Evolutionary conservation across 1,140 invertebrate species (phyloP), one percentile per base, ranked within the genome.

Genomic region (Muscidifurax raptorellus): DNA sequence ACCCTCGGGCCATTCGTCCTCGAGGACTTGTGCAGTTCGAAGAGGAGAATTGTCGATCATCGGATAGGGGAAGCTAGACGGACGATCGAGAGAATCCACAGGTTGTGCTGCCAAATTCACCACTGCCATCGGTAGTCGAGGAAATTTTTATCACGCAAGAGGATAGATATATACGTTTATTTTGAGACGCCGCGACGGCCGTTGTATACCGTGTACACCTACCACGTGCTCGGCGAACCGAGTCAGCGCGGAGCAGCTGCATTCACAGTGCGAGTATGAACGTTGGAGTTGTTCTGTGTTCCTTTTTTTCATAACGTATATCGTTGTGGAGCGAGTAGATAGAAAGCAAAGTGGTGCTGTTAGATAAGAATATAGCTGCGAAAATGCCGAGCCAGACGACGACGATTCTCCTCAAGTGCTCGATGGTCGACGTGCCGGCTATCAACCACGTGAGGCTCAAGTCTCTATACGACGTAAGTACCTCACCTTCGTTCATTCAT

Each of bases 381-480:
- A 85, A 64, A 15, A 93, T 93, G 92, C 92, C 92, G 25, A 93
- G 92, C 83, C 92, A 93, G 82, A 93, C 92, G 5, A 93, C 92
- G 9, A 93, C 92, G n/a, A 93, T 93, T 76, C 82, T 93, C 10
- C 90, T 93, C 83, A 92, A 92, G 88, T 93, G 92, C 80, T 93
- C 92, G n/a, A 92, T 93, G 92, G 91, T 93, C 74, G 92, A 93
- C 76, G 91, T 93, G 79, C 92, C 92, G 15, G 91, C 90, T 76
- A 88, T 93, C 52, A 92, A 93, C 84, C 92, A 93, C 86, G 92
- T 93, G 52, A 92, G 91, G 82, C 88, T 92, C 52, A 91, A 91
- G 47, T 91, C 91, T 27, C 84, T 92, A 1, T 92, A 92, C 80
- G 89, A 87, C 75, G 92, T 93, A 87, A 93, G 92, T 93, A 77